Base-by-base conservation (phyloP, 2,113 vertebrate species). In the Poeciliopsis retropinna region DNA sequence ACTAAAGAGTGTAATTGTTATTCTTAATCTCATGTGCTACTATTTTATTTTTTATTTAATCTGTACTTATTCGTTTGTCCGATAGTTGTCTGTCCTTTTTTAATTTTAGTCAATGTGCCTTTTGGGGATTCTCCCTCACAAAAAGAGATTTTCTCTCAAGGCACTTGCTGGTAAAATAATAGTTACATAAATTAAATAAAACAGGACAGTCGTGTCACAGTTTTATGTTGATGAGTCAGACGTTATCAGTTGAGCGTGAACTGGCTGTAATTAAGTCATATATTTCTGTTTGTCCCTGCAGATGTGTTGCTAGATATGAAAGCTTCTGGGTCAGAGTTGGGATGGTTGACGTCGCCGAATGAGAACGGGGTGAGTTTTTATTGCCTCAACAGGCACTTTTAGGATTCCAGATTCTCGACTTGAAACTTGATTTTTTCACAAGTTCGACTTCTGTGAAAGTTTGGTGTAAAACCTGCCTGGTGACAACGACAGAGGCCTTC, bases 251-350 rank as follows among this genome's bases (percentile, higher is more conserved):
- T 57, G 51, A n/a, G 8, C 8, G 10, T 9, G 51, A 57, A n/a
- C 17, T n/a, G 51, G 6, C 22, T 57, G 19, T 57, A 11, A 57
- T 7, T 19, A 47, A 28, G 34, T 67, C 13, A 66, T 60, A 13
- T 39, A n/a, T 74, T 76, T 72, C 44, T 81, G 67, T 75, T 76
- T 74, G 22, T 84, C 63, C 63, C 75, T 80, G 39, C 89, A 99
- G 98, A 98, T 72, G 94, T 97, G 13, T 87, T 99, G 81, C 90
- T 99, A 92, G 98, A 99, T 83, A 98, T 99, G 14, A 96, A 91
- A 19, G 92, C 95, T 34, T 95, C 96, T 0, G 96, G 97, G 32
- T 97, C 96, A 31, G 97, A 99, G 78, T 91, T 97, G 25, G 98
- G 98, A 39, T 99, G 98, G 98, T 91, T 99, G 86, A 96, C 96